Base-by-base conservation (phyloP, 30 jellyfish, hydroid and myxozoan species). In the Aurelia aurita complex sp. Pacific region DNA sequence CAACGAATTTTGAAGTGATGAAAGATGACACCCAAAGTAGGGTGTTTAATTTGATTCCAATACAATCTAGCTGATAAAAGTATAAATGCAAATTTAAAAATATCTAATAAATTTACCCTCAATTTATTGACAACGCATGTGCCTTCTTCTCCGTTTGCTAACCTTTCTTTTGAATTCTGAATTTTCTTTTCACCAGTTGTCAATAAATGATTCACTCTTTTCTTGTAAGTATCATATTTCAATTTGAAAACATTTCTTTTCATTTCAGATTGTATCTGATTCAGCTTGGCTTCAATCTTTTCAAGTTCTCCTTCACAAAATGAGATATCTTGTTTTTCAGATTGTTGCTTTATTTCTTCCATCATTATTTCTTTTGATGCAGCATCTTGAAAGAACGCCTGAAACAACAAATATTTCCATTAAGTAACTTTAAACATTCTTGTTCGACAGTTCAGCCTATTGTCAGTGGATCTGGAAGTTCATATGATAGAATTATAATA, bases 301-400 rank as follows among this genome's bases (percentile, higher is more conserved):
- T 71, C 71, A 10, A 87, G 13, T 43, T 53, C 87, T 62, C 77
- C 77, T 36, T 40, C 29, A 4, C 60, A 77, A 52, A 36, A 14
- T 38, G 51, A 17, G 16, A 79, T 11, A 32, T 23, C 53, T 11
- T 67, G 35, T 14, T 17, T 38, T 53, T 87, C 66, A 6, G 14
- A 7, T 57, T 32, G 59, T 3, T 55, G 70, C 38, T 77, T 72
- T 14, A 87, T 36, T 18, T 55, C 84, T 32, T 67, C 61, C 59
- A 75, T 33, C 8, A 55, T n/a, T 29, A 64, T 55, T 43, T 57
- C 85, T 70, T 87, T 64, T 10, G 67, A 54, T 29, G 79, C 53
- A 5, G 64, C 19, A 54, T 71, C 88, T 14, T 66, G 66, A 81
- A 87, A 87, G 77, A 78, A 87, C 18, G 96, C 96, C 96, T 87